A percentile compares a stretch with the other conserved stretches of the same genome.
These are phyloP conservation scores for Falco novaeseelandiae DNA, from an alignment of 2,797 vertebrate species.

Conservation along the genomic window DNA sequence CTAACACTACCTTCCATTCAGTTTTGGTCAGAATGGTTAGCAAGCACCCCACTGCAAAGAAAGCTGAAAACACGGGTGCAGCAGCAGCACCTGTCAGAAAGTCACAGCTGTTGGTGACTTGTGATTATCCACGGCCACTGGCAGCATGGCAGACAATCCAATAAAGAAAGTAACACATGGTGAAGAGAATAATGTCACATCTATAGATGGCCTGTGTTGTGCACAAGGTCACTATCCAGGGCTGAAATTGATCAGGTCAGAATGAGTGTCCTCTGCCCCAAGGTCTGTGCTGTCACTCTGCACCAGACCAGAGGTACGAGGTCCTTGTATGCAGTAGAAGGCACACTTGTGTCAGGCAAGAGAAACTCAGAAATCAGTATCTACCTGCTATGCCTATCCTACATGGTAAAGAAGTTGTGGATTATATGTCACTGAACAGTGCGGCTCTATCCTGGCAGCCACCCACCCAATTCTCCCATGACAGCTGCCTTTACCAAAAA, in stretches of 20 bases:
- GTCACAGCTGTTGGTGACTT: neutral
- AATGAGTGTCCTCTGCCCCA: neutral
- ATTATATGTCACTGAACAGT: neutral
- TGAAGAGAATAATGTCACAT: neutral
- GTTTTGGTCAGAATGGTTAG: neutral
- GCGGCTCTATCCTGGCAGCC: neutral
- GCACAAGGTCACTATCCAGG: neutral
- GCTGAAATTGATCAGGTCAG: neutral
- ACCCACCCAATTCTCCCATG: neutral
- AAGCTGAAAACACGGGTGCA: neutral
- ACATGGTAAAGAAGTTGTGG: neutral
- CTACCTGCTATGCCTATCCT: neutral
- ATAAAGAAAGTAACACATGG: neutral
- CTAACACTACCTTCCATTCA: neutral
- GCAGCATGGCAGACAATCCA: neutral
- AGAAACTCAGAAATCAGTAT: neutral
- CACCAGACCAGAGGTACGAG: neutral
- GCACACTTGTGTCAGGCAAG: neutral
- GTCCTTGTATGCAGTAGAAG: neutral
- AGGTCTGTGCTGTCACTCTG: neutral
- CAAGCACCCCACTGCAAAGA: neutral
- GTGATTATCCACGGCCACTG: neutral
- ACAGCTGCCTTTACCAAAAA: neutral
- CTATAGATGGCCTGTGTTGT: fast-evolving
- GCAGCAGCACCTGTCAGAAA: neutral